Evolutionary conservation across 1,140 invertebrate genomes (phyloP), one percentile per base, ranked within the genome.

Genomic region (Drosophila albomicans): DNA sequence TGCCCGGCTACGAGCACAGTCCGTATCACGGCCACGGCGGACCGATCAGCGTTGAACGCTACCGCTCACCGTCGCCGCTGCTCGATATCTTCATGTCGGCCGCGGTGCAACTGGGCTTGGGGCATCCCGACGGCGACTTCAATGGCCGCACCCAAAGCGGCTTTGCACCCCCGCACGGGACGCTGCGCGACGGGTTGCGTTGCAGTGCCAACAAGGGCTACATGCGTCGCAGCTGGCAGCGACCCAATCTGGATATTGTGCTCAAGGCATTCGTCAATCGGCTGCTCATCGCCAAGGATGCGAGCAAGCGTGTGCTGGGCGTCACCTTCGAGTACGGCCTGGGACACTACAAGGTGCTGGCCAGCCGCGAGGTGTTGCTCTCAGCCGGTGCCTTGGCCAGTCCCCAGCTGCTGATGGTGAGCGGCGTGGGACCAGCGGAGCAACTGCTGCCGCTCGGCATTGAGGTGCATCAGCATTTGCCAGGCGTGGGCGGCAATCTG

Each of bases 131-230:
- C 1, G 86, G 94, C 1, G 97, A 98, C 81, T 94, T 96, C 11
- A 98, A 98, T 88, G 96, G 96, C 3, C 94, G 93, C 43, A 95
- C 86, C 13, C 96, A 97, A 92, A 95, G 94, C 28, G 96, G 97
- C 62, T 96, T 97, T 78, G 94, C 94, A 0, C 92, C 94, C 30
- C 94, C 96, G 0, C 96, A 96, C 87, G 97, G 94, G 35, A 98
- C 97, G 0, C 91, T 98, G 11, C 93, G 95, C n/a, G 94, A 98
- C 57, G 98, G 98, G 0, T 93, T 96, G 3, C 94, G 97, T 20
- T 98, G 97, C 91, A 98, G 96, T 75, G 95, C 96, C 2, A 95
- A 96, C 1, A 96, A 96, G 92, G 97, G 95, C 0, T 98, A 96
- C 90, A 91, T 98, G 3, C 93, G 96, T 58, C 95, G 97, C 0